Conservation (phyloP, 2,888 invertebrate genomes). For the Cephus pygmeus region DNA sequence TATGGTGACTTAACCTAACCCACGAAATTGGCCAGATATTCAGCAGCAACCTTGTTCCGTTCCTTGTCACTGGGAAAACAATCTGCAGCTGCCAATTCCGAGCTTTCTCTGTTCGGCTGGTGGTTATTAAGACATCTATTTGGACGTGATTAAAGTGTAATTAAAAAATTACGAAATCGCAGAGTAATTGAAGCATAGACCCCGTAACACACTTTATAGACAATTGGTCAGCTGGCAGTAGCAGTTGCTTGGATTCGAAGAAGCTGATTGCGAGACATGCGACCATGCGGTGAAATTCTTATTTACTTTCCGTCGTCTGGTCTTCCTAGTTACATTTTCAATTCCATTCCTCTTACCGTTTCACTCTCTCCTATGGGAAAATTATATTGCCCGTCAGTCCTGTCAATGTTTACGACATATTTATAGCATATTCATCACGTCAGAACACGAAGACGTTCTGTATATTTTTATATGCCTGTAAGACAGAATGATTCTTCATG, state of each 20-base stretch:
- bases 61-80: background rate
- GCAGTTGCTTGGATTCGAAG: background rate
- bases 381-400: background rate
- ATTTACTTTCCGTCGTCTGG: background rate
- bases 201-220: constrained; percentile 37
- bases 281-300: background rate
- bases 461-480: background rate
- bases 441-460: background rate
- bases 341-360: background rate
- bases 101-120: constrained; percentile 1
- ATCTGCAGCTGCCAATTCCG: background rate
- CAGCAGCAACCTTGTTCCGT: background rate
- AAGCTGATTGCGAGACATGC: background rate
- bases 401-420: background rate
- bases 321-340: background rate
- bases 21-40: background rate
- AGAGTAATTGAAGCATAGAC: constrained; percentile 35
- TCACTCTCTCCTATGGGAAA: background rate
- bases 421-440: background rate
- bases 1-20: background rate
- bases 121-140: background rate
- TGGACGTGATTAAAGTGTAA: constrained; percentile 20
- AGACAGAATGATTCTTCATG: background rate
- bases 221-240: background rate
- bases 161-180: constrained; percentile 42